Conservation (phyloP, 2,113 vertebrate species). For the Odontesthes bonariensis region DNA sequence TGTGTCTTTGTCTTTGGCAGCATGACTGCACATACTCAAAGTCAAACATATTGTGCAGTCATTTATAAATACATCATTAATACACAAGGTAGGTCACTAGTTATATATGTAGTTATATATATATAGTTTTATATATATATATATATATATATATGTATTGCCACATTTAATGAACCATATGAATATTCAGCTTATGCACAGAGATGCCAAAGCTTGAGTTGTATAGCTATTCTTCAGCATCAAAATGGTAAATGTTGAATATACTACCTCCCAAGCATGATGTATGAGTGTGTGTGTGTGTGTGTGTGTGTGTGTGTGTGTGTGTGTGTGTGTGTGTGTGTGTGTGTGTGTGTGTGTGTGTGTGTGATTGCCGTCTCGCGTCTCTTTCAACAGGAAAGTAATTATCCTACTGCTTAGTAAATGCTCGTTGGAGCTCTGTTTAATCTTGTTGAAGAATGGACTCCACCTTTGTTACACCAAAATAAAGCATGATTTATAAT, state of each 20-base stretch:
- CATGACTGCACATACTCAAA: not conserved
- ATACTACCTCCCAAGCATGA: conserved; percentile 30
- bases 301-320: conserved; percentile 1
- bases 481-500: conserved; percentile 67
- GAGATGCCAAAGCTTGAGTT: conserved; percentile 20
- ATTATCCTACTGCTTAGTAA: conserved; percentile 60
- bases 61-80: too few relatives aligned
- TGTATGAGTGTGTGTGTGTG: conserved; percentile 4
- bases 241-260: conserved; percentile 39
- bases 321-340: not conserved
- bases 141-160: not conserved
- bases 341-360: conserved; percentile 1
- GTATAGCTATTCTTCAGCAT: conserved; percentile 14
- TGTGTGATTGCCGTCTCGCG: conserved; percentile 17
- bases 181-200: conserved; percentile 31
- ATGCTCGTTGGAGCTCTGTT: conserved; percentile 53
- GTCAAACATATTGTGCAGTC: too few relatives aligned
- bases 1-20: not conserved
- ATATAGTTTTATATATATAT: too few relatives aligned
- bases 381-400: conserved; percentile 52
- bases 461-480: conserved; percentile 61
- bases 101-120: too few relatives aligned
- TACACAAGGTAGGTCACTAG: too few relatives aligned
- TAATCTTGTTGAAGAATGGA: conserved; percentile 63
- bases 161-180: not conserved